These are phyloP conservation scores for Petrolisthes manimaculis DNA, from an alignment of 2,888 invertebrate species.

Conservation along the genomic window DNA sequence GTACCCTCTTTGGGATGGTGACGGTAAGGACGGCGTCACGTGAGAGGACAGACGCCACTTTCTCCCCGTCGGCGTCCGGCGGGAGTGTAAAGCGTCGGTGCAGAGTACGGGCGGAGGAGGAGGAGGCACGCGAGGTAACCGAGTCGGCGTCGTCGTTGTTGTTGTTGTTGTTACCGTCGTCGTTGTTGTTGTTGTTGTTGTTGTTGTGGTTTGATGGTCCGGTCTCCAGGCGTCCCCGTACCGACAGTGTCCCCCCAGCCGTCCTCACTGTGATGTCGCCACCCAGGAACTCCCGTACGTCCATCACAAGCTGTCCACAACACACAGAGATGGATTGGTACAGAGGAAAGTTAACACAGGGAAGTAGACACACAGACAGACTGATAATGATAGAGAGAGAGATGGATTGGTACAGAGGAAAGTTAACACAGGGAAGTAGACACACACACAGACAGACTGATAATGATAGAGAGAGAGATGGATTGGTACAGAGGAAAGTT, in stretches of 20 bases:
- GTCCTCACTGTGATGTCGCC: constrained; percentile 63
- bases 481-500: no score
- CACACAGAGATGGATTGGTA: no score
- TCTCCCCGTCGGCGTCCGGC: constrained; percentile 56
- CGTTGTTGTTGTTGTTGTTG: constrained; percentile 15
- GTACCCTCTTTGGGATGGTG: constrained; percentile 63
- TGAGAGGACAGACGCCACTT: constrained; percentile 53
- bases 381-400: no score
- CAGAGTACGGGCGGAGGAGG: constrained; percentile 57
- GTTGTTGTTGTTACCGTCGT: constrained; percentile 3
- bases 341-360: no score
- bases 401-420: no score
- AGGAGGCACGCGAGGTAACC: constrained; percentile 40
- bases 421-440: no score
- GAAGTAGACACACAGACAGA: no score
- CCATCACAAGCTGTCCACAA: constrained; percentile 59
- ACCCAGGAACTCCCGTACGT: constrained; percentile 63
- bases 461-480: no score
- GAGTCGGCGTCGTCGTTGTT: constrained; percentile 1
- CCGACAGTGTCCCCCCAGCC: constrained; percentile 60
- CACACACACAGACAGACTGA: no score
- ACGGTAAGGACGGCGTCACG: constrained; percentile 61
- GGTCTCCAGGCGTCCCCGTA: constrained; percentile 59
- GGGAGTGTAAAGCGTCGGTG: constrained; percentile 59
- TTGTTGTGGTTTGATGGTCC: neutral